A percentile compares a stretch with the other conserved stretches of the same genome.
Conservation (phyloP, 92 coral and sea anemone genomes). For the Porites lobata region DNA sequence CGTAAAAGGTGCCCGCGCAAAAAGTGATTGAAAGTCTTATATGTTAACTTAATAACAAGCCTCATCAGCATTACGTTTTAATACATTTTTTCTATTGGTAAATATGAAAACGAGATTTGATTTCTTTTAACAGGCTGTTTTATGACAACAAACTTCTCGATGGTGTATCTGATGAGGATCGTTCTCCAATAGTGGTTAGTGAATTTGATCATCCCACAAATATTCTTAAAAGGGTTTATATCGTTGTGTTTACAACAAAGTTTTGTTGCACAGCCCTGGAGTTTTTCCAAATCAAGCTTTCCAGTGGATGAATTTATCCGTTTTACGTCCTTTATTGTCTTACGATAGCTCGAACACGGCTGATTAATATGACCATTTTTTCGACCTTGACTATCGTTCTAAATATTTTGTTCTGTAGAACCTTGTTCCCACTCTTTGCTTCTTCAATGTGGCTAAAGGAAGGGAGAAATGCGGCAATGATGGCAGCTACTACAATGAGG, state of each 20-base stretch:
- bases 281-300: too few relatives aligned
- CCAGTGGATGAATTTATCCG: too few relatives aligned
- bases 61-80: not conserved
- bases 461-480: slow-evolving; percentile 86
- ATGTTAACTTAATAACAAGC: not conserved
- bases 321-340: too few relatives aligned
- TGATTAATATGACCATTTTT: not conserved
- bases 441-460: slow-evolving; percentile 90
- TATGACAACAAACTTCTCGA: slow-evolving; percentile 82
- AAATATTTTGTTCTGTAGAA: slow-evolving; percentile 52
- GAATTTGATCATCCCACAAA: not conserved
- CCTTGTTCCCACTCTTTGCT: slow-evolving; percentile 87
- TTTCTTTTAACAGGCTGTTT: slow-evolving; percentile 73
- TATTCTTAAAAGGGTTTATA: too few relatives aligned
- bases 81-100: not conserved
- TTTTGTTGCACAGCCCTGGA: too few relatives aligned
- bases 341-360: too few relatives aligned
- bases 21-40: not conserved
- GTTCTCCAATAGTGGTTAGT: slow-evolving; percentile 84
- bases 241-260: too few relatives aligned
- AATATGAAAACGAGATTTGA: not conserved
- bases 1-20: not conserved
- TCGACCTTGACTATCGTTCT: not conserved
- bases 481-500: slow-evolving; percentile 94
- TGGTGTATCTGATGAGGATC: slow-evolving; percentile 87